These are phyloP conservation scores for Metopolophium dirhodum DNA, from an alignment of 1,140 invertebrate genomes.

Conservation along the genomic window DNA sequence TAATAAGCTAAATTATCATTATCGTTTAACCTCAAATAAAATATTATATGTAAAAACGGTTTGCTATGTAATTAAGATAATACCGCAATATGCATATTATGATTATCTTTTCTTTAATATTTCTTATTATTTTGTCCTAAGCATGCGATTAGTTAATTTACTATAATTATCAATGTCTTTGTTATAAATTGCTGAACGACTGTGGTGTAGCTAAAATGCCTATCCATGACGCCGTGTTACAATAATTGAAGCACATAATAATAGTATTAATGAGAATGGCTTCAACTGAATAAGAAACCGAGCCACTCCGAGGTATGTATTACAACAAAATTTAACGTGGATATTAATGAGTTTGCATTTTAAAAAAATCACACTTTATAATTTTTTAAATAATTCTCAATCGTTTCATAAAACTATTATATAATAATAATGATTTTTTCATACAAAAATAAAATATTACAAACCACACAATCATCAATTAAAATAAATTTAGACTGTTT, in stretches of 20 bases:
- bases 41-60: background rate
- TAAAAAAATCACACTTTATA: no score
- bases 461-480: no score
- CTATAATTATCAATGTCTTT: background rate
- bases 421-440: no score
- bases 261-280: no score
- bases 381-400: no score
- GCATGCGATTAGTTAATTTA: no score
- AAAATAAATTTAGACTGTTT: no score
- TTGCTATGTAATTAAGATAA: background rate
- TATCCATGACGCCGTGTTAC: background rate
- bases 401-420: no score
- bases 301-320: background rate
- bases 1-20: background rate
- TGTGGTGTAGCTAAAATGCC: background rate
- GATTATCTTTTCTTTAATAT: background rate
- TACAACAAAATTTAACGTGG: background rate
- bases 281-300: background rate
- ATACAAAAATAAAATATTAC: no score
- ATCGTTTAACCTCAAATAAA: background rate
- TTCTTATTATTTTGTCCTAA: background rate
- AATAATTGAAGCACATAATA: no score
- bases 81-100: no score
- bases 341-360: background rate
- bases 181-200: background rate